These are phyloP conservation scores for Aphis craccivora DNA, from an alignment of 1,140 invertebrate species.

Conservation along the genomic window DNA sequence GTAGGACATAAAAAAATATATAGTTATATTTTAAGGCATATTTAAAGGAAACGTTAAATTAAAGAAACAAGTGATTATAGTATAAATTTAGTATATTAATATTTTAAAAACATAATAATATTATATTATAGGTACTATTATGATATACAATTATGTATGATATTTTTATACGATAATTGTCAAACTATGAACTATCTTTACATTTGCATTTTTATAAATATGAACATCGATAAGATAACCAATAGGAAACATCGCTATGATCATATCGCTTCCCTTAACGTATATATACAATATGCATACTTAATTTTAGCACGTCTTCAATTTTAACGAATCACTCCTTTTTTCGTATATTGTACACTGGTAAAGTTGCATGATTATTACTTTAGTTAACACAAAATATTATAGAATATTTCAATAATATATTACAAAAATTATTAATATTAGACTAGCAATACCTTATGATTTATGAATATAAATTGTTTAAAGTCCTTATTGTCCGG, in stretches of 20 bases:
- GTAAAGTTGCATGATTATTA: not conserved
- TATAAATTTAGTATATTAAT: not conserved
- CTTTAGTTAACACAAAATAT: not conserved
- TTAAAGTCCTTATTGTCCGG: not conserved
- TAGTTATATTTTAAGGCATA: not conserved
- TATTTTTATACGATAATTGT: no score
- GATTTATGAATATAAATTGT: no score
- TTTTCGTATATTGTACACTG: not conserved
- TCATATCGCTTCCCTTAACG: not conserved
- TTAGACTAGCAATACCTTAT: no score
- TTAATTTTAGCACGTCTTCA: not conserved
- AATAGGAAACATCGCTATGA: not conserved
- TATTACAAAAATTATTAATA: no score
- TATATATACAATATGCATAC: not conserved
- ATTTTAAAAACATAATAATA: not conserved
- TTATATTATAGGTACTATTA: not conserved
- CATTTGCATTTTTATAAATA: not conserved
- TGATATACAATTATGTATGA: not conserved
- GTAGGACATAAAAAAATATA: not conserved
- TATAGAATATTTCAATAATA: no score
- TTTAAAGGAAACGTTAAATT: not conserved
- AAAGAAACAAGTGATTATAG: not conserved
- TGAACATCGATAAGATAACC: not conserved
- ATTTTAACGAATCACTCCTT: not conserved
- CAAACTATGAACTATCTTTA: no score